Evolutionary conservation across 1,140 invertebrate species (phyloP).

Genomic region (Dufourea novaeangliae): DNA sequence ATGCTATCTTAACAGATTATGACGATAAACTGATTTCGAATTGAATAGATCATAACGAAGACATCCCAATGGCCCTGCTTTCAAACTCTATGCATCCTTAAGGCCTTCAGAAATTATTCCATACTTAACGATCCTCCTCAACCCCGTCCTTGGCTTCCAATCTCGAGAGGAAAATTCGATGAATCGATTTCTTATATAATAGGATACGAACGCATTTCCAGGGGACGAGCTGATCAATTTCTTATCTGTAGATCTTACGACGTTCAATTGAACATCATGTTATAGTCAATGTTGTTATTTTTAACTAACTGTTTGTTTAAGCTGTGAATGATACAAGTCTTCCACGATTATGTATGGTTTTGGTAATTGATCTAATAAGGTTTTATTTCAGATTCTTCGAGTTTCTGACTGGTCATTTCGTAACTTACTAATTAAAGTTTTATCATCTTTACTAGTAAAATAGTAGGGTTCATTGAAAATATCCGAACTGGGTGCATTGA

Average conservation of each 20-base stretch:
- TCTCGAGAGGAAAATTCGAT: slow-evolving; percentile 26
- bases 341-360: no score
- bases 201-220: not conserved
- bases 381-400: no score
- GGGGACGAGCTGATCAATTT: not conserved
- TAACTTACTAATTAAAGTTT: no score
- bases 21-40: slow-evolving; percentile 28
- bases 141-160: slow-evolving; percentile 14
- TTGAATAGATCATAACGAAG: slow-evolving; percentile 8
- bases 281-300: not conserved
- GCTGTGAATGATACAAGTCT: no score
- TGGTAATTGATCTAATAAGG: no score
- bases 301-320: no score
- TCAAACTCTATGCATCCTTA: slow-evolving; percentile 60
- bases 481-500: no score
- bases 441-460: no score
- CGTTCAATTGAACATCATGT: not conserved
- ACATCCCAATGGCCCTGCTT: slow-evolving; percentile 44
- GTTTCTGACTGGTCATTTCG: no score
- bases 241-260: not conserved
- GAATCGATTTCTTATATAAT: slow-evolving; percentile 35
- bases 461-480: no score
- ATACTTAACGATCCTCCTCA: slow-evolving; percentile 27
- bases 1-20: not conserved
- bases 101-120: slow-evolving; percentile 52